Evolutionary conservation across 2,888 invertebrate species (phyloP).

Genomic region (Oscheius sp.): DNA sequence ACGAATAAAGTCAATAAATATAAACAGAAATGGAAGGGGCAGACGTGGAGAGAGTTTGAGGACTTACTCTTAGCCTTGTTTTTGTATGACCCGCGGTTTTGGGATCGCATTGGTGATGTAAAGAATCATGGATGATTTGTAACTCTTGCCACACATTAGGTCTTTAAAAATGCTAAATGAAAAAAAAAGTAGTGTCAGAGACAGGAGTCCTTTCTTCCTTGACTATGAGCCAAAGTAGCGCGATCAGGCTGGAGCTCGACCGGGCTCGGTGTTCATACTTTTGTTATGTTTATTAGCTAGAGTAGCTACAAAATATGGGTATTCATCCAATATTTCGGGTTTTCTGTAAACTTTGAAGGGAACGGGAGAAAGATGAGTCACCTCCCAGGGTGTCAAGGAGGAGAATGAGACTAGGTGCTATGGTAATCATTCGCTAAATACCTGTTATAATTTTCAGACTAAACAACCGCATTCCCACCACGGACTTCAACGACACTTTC

Average conservation of each 20-base stretch:
- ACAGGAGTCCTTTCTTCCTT: no score
- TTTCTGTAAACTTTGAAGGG: not conserved
- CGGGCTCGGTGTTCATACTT: no score
- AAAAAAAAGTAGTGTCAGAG: not conserved
- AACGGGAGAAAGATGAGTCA: not conserved
- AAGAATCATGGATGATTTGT: not conserved
- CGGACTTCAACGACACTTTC: constrained; percentile 99
- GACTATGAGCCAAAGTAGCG: no score
- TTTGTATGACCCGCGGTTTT: not conserved
- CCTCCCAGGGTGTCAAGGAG: not conserved
- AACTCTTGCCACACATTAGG: not conserved
- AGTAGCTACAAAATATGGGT: no score
- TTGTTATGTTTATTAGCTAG: no score
- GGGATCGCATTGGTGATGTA: not conserved
- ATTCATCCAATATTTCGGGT: no score
- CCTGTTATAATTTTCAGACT: constrained; percentile 79
- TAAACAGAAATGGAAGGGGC: no score
- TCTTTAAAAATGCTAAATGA: not conserved
- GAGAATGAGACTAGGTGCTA: not conserved
- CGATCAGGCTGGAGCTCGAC: no score
- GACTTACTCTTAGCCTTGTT: not conserved
- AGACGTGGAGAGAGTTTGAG: no score
- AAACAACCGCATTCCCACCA: constrained; percentile 84
- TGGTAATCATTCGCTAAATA: not conserved
- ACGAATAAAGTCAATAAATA: not conserved